Conservation (phyloP, 2,797 vertebrate species). For the Rhinichthys osculus region DNA sequence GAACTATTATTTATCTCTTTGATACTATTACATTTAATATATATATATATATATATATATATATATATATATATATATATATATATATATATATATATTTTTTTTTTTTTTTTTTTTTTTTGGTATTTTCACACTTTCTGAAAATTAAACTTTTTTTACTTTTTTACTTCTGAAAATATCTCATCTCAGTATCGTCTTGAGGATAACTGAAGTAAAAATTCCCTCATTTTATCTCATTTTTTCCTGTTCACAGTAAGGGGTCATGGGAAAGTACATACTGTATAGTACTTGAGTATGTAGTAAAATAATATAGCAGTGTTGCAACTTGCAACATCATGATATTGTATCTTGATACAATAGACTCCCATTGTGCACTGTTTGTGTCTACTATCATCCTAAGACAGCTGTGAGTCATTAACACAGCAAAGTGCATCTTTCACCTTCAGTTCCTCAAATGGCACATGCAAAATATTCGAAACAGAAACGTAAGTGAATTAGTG, state of each 20-base stretch:
- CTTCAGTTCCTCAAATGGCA: not conserved
- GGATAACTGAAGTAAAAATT: not conserved
- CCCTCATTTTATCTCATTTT: not conserved
- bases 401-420: not conserved
- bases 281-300: not conserved
- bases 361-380: not conserved
- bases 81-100: too few species aligned
- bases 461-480: not conserved
- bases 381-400: not conserved
- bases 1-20: too few species aligned
- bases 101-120: too few species aligned
- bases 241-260: not conserved
- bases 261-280: not conserved
- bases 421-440: constrained; percentile 8
- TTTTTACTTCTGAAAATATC: not conserved
- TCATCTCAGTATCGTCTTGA: not conserved
- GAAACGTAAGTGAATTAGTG: not conserved
- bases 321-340: not conserved
- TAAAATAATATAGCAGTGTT: not conserved
- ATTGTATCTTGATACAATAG: not conserved
- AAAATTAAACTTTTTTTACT: too few species aligned
- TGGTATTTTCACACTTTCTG: too few species aligned
- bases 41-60: too few species aligned
- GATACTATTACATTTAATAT: too few species aligned
- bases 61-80: too few species aligned